These are phyloP conservation scores for Tenthredo mesomela DNA, from an alignment of 2,888 invertebrate genomes.

Conservation along the genomic window DNA sequence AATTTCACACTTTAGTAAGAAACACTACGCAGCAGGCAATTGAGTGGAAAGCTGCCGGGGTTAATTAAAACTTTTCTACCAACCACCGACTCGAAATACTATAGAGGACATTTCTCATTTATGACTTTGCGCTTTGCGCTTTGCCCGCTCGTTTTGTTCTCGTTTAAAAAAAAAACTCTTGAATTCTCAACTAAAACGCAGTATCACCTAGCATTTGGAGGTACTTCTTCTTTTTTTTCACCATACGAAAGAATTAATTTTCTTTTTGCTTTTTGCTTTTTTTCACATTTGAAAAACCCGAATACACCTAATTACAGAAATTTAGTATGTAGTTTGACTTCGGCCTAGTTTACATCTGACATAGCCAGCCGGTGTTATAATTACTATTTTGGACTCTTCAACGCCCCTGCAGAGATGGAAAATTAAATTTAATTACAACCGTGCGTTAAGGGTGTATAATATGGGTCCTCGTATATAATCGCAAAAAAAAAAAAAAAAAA, in stretches of 20 bases:
- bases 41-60: slow-evolving; percentile 7
- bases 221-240: neutral
- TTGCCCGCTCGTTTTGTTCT: slow-evolving; percentile 1
- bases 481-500: too few relatives aligned
- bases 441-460: neutral
- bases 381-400: neutral
- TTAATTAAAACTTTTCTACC: slow-evolving; percentile 25
- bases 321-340: neutral
- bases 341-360: neutral
- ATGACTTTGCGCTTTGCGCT: slow-evolving; percentile 23
- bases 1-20: slow-evolving; percentile 22
- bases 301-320: neutral
- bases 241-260: neutral
- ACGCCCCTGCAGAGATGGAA: neutral
- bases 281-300: too few relatives aligned
- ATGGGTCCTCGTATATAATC: too few relatives aligned
- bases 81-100: neutral
- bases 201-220: neutral
- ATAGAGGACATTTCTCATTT: slow-evolving; percentile 35
- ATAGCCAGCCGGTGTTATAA: neutral
- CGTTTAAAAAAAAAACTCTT: neutral
- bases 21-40: slow-evolving; percentile 17
- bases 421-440: neutral
- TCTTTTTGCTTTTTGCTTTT: too few relatives aligned
- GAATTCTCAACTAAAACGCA: neutral